Evolutionary conservation across 2,797 vertebrate species (phyloP).

Genomic region (Gymnocypris eckloni): DNA sequence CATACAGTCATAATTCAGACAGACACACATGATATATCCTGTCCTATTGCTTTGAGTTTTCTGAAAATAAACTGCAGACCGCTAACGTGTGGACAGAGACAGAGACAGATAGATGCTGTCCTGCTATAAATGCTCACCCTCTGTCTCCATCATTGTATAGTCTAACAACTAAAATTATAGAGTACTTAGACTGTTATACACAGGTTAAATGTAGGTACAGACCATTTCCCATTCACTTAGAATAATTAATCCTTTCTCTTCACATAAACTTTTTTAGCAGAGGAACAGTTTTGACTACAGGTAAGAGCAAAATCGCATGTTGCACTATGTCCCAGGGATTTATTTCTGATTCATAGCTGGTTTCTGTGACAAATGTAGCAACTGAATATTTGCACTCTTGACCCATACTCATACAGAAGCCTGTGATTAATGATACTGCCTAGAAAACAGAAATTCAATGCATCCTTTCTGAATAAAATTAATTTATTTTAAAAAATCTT

Average conservation of each 20-base stretch:
- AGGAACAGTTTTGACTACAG: background rate
- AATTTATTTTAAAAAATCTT: background rate
- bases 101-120: background rate
- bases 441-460: background rate
- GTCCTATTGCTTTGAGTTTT: constrained; percentile 1
- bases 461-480: background rate
- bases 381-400: background rate
- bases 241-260: background rate
- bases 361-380: background rate
- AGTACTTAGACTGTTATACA: background rate
- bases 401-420: background rate
- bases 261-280: background rate
- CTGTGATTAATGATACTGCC: background rate
- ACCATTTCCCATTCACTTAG: background rate
- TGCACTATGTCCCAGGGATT: background rate
- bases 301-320: background rate
- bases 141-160: constrained; percentile 10
- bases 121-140: background rate
- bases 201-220: background rate
- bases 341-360: background rate
- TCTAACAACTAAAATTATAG: background rate
- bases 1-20: constrained; percentile 14
- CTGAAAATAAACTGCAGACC: constrained; percentile 9
- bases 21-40: constrained; percentile 25
- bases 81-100: constrained; percentile 1